Percentiles rank a stretch among this genome's conserved stretches.
Conservation (phyloP, 2,113 vertebrate species). For the Elephas maximus region DNA sequence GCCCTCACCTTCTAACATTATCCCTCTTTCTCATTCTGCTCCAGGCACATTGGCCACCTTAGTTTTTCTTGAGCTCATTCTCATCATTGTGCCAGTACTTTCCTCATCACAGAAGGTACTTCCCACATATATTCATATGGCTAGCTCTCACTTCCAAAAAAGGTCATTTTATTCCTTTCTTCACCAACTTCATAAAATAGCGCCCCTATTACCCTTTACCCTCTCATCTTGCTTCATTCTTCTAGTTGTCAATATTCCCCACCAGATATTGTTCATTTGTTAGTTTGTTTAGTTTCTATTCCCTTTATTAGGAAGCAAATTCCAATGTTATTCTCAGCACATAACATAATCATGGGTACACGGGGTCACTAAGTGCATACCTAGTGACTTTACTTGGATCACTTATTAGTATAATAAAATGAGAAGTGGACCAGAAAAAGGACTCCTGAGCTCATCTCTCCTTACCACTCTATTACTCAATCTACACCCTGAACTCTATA, state of each 20-base stretch:
- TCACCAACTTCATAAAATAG: neutral
- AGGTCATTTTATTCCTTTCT: neutral
- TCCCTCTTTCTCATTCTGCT: neutral
- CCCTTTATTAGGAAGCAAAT: neutral
- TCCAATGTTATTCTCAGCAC: neutral
- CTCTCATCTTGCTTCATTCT: neutral
- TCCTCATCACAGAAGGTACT: neutral
- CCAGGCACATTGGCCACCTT: rapidly evolving
- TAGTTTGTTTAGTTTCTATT: neutral
- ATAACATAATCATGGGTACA: neutral
- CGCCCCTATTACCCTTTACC: neutral
- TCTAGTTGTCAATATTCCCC: neutral
- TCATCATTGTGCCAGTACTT: neutral
- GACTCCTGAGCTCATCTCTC: neutral
- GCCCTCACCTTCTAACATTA: neutral
- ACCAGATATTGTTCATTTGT: neutral
- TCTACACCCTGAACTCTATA: neutral
- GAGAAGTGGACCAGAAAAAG: neutral
- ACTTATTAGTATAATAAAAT: neutral
- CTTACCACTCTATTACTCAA: neutral
- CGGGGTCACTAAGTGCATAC: neutral
- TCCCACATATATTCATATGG: neutral
- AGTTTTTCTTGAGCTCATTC: neutral
- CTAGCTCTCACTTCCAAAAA: neutral
- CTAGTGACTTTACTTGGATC: neutral